Conservation (phyloP, 2,797 vertebrate species). For the Graptemys geographica region DNA sequence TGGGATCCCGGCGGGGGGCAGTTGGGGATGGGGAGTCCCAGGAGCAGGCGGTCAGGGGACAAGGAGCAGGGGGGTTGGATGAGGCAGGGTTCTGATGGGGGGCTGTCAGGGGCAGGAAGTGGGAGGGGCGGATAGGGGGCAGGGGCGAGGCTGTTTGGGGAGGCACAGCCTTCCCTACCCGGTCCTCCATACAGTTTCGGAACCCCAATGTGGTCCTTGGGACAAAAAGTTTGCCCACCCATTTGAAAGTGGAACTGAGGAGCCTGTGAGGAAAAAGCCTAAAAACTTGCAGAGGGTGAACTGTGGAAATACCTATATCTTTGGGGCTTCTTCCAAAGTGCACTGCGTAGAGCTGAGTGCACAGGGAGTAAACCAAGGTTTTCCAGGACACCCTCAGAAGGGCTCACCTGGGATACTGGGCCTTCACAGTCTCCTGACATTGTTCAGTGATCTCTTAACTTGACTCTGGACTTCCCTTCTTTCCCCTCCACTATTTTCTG, state of each 20-base stretch:
- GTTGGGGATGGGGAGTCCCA: no score
- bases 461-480: background rate
- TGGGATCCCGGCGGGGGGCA: no score
- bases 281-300: background rate
- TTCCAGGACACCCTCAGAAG: fast-evolving
- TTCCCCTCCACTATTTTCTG: background rate
- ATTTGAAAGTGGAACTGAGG: background rate
- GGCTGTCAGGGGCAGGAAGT: no score
- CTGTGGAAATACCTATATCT: background rate
- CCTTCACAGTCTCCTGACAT: background rate
- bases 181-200: no score
- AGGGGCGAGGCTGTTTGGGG: no score
- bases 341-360: background rate
- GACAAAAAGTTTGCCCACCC: no score
- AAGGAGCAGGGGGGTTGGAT: no score
- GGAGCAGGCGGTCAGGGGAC: no score
- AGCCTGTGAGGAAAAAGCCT: background rate
- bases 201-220: no score
- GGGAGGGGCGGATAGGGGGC: no score
- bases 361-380: fast-evolving
- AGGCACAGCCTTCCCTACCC: no score
- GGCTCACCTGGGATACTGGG: background rate
- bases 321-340: background rate
- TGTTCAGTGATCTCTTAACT: background rate
- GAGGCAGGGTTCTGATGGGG: no score